Evolutionary conservation across 2,888 invertebrate species (phyloP).

Genomic region (Rhodophaea formosa): DNA sequence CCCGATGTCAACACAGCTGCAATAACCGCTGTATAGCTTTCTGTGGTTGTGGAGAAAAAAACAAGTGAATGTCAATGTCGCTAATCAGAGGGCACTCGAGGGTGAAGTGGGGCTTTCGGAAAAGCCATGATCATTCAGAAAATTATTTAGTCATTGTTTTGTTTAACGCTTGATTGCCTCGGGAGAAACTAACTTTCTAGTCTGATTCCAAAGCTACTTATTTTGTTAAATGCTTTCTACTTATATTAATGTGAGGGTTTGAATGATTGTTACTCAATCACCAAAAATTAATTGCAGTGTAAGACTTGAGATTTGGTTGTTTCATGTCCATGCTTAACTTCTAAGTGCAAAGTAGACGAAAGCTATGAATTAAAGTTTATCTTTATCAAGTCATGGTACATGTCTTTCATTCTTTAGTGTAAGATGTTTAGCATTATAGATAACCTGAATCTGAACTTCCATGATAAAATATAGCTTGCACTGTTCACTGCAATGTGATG

Average conservation of each 20-base stretch:
- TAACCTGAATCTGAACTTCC: too few species aligned
- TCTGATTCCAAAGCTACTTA: neutral
- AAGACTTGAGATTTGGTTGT: too few species aligned
- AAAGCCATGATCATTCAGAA: conserved; percentile 27
- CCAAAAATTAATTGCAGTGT: too few species aligned
- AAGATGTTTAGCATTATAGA: too few species aligned
- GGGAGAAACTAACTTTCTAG: conserved; percentile 19
- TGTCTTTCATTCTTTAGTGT: too few species aligned
- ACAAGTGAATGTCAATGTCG: conserved; percentile 68
- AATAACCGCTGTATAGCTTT: conserved; percentile 49
- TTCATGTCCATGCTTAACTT: too few species aligned
- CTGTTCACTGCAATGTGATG: neutral
- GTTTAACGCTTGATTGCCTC: conserved; percentile 13
- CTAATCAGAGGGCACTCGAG: conserved; percentile 40
- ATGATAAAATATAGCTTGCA: too few species aligned
- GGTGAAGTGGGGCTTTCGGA: conserved; percentile 33
- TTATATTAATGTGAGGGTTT: too few species aligned
- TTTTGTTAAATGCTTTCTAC: neutral
- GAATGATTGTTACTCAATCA: too few species aligned
- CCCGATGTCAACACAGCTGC: conserved; percentile 49
- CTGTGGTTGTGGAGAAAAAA: conserved; percentile 34
- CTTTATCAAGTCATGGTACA: too few species aligned
- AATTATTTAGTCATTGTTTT: conserved; percentile 19
- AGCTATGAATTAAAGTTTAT: too few species aligned
- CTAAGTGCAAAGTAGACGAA: too few species aligned